These are phyloP conservation scores for Rhynchonycteris naso DNA, from an alignment of 2,797 vertebrate species.

Conservation along the genomic window DNA sequence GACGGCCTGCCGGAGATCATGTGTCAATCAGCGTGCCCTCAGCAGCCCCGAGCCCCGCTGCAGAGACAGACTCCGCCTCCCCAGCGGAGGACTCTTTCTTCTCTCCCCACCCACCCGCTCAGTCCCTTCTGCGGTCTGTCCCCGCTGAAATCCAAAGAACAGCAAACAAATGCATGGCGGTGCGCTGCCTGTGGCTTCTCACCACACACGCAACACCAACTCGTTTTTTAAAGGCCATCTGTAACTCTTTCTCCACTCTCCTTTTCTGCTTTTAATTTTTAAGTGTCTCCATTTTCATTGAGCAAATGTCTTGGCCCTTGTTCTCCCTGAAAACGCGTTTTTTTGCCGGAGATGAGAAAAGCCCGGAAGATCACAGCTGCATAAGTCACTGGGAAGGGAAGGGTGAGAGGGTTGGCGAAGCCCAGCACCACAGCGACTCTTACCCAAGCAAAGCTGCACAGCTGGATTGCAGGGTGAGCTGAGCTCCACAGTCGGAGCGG, in stretches of 20 bases:
- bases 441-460: neutral
- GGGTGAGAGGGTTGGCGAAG: no score
- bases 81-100: neutral
- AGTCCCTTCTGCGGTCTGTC: neutral
- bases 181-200: neutral
- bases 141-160: neutral
- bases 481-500: neutral
- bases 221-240: neutral
- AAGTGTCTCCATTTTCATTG: neutral
- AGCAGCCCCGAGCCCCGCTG: fast-evolving
- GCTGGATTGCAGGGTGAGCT: neutral
- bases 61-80: neutral
- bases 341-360: neutral
- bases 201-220: fast-evolving
- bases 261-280: neutral
- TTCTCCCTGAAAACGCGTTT: neutral
- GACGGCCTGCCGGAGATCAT: neutral
- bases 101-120: fast-evolving
- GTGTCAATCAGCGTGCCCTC: neutral
- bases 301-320: neutral
- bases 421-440: neutral
- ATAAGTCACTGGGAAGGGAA: neutral
- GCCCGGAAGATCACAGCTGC: neutral
- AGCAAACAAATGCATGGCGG: neutral
- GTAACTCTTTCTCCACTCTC: neutral